Base-by-base conservation (phyloP, 1,140 invertebrate species). In the Lasioglossum baleicum region DNA sequence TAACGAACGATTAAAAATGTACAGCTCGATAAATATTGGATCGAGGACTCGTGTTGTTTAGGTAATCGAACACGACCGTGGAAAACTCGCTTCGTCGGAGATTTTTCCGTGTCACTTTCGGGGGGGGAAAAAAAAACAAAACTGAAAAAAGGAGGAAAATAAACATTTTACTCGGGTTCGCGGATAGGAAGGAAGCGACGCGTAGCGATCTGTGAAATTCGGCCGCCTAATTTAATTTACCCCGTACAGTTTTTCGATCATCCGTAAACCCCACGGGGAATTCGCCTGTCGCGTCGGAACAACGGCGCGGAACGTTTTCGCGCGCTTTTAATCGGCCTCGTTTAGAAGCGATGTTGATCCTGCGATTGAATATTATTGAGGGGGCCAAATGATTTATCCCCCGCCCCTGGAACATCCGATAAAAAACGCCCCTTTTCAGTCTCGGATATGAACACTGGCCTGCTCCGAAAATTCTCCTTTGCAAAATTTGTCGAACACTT, bases 201-300 rank as follows among this genome's bases (percentile, higher is more conserved):
- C 42, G 74, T 68, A 76, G 65, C 65, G 65, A 68, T 61, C 74
- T 76, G 65, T 76, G 74, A 76, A 76, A 76, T 76, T 76, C 74
- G 53, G 0, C 65, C 64, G 53, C 58, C 65, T 76, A 76, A 76
- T 76, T 76, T 76, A 56, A 68, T 68, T 68, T 60, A 60, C 64
- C 53, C 65, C 35, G 11, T 20, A 35, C 64, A 66, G 51, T 75
- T 75, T 76, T 76, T 76, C 74, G 65, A 76, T 76, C 74, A 76
- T 60, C 65, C 74, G 64, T 60, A 53, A 76, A 48, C 53, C 64
- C 74, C 31, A 17, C 17, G 22, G 74, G 53, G 40, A 48, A 75
- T 26, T 26, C 40, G 20, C 15, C 15, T 61, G 65, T 60, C 74
- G 40, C 74, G 64, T 67, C 6, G 35, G 56, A 60, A 67, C 65